Evolutionary conservation across 1,140 invertebrate genomes (phyloP), one percentile per base, ranked within the genome.

Genomic region (Bombus huntii): DNA sequence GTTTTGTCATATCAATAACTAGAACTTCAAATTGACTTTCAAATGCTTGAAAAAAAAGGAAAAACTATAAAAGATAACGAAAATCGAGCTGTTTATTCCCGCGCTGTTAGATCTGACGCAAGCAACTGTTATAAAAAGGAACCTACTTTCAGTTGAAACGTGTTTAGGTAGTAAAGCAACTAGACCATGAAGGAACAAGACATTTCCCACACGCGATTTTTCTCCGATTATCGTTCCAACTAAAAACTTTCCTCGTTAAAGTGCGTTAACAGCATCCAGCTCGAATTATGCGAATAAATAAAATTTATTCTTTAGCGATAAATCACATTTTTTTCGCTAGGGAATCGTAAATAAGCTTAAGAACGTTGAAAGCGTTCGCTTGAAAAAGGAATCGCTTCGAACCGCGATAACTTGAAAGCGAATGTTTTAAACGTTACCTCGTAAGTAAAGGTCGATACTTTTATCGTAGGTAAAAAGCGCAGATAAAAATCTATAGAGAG

Each of bases 101-200:
- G 34, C 25, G 13, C 47, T 15, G 12, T 12, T 72, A 65, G 44
- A 66, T 66, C 28, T 34, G 34, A 77, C 75, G 66, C 66, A 68
- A 68, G n/a, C 47, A n/a, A 75, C 15, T 59, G 57, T 59, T 75
- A 75, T 75, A 37, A 57, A 77, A 62, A 62, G 25, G 34, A 47
- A 78, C 39, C 59, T 31, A 34, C n/a, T 44, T 78, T 39, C 39
- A 66, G 39, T 28, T 34, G 28, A 31, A 78, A 66, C 76, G 76
- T 66, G 59, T 77, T 77, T 39, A 22, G 34, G 57, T 78, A 44
- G n/a, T 78, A 78, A 78, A 66, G n/a, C 25, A 78, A 78, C 9
- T 78, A 39, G n/a, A 78, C 76, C 76, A 66, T 78, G 76, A 78
- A 78, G 15, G n/a, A 78, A 44, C 76, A 31, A 31, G 76, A 62